Conservation (phyloP, 92 coral and sea anemone species). For the Parazoanthus atlanticus region DNA sequence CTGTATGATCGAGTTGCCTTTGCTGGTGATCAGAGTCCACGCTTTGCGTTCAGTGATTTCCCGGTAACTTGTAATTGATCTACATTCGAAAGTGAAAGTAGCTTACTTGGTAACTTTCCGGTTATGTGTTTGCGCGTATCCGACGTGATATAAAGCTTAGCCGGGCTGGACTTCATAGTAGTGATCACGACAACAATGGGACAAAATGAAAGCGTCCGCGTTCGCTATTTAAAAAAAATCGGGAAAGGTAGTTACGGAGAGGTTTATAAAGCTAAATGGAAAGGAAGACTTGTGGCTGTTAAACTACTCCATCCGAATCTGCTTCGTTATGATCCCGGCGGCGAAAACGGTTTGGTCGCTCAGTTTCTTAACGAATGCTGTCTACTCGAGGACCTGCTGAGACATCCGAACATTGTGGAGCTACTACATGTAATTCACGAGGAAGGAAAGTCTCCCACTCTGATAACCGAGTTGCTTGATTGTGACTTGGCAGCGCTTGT, state of each 20-base stretch:
- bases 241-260: slow-evolving; percentile 59
- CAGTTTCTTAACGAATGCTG: slow-evolving; percentile 48
- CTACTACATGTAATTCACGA: slow-evolving; percentile 36
- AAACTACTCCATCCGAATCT: slow-evolving; percentile 51
- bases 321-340: slow-evolving; percentile 34
- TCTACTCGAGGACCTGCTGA: neutral
- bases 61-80: no score
- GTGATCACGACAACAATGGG: neutral
- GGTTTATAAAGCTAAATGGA: slow-evolving; percentile 62
- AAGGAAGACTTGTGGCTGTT: slow-evolving; percentile 63
- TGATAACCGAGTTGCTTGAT: slow-evolving; percentile 62
- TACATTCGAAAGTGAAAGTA: neutral
- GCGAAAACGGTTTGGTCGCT: slow-evolving; percentile 49
- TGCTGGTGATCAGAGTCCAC: no score
- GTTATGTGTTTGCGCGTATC: neutral
- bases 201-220: neutral
- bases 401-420: slow-evolving; percentile 52
- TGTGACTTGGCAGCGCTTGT: slow-evolving; percentile 54
- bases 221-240: slow-evolving; percentile 25
- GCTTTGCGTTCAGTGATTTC: no score
- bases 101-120: neutral
- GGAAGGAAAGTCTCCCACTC: slow-evolving; percentile 47
- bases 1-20: no score
- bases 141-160: no score
- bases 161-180: neutral